Percentiles rank a stretch among this genome's conserved stretches.
These are phyloP conservation scores for Holcopasites calliopsidis DNA, from an alignment of 1,140 invertebrate genomes.

Conservation along the genomic window DNA sequence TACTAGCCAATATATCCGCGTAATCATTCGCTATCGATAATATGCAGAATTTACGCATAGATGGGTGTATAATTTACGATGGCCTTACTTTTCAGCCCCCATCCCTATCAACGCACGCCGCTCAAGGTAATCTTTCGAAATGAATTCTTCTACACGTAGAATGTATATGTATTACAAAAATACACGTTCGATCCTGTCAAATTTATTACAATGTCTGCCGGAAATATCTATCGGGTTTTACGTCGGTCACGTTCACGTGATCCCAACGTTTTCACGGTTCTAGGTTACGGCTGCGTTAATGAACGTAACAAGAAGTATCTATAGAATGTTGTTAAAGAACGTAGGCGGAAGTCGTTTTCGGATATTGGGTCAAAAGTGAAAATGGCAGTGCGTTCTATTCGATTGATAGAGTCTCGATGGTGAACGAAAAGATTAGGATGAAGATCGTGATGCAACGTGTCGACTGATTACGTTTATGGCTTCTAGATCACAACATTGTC, in stretches of 20 bases:
- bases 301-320: not conserved
- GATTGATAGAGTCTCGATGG: not conserved
- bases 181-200: not conserved
- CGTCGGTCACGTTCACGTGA: not conserved
- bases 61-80: too few relatives aligned
- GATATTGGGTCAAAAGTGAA: conserved; percentile 21
- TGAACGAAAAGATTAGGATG: not conserved
- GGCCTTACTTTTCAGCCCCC: not conserved
- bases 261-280: not conserved
- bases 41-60: not conserved
- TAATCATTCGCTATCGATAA: not conserved
- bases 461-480: not conserved
- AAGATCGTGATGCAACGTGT: conserved; percentile 2
- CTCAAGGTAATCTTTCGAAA: not conserved
- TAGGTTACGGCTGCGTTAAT: not conserved
- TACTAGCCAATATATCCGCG: not conserved
- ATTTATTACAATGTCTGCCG: not conserved
- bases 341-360: not conserved
- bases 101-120: too few relatives aligned
- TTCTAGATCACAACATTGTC: too few relatives aligned
- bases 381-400: not conserved
- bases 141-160: too few relatives aligned
- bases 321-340: not conserved
- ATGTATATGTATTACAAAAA: not conserved
- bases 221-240: not conserved